A percentile compares a stretch with the other conserved stretches of the same genome.
Conservation (phyloP, 2,797 vertebrate species). For the Allobates femoralis region DNA sequence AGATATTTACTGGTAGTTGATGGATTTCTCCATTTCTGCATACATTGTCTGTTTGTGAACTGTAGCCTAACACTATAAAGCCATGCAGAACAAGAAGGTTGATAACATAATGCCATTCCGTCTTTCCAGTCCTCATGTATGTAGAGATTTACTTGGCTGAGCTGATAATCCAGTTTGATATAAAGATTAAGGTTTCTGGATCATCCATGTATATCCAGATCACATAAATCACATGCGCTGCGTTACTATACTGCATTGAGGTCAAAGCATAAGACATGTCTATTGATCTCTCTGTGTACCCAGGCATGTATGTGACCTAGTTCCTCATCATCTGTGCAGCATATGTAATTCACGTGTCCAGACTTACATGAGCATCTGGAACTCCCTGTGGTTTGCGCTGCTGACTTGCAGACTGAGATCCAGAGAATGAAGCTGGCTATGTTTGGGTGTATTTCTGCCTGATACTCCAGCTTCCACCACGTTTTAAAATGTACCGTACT, state of each 20-base stretch:
- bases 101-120: not conserved
- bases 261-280: not conserved
- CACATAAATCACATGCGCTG: not conserved
- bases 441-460: not conserved
- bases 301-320: slow-evolving; percentile 4
- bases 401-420: not conserved
- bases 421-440: not conserved
- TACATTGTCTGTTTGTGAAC: no score
- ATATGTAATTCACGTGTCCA: not conserved
- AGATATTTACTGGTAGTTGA: no score
- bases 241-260: not conserved
- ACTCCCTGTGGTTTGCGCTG: not conserved
- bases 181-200: not conserved
- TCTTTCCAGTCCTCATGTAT: not conserved
- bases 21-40: no score
- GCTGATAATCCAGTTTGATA: slow-evolving; percentile 22
- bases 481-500: not conserved
- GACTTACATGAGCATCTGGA: slow-evolving; percentile 9
- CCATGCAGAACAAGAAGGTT: not conserved
- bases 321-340: not conserved
- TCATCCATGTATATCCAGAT: slow-evolving; percentile 16
- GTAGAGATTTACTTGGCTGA: not conserved
- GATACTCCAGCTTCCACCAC: not conserved
- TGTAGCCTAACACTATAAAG: no score
- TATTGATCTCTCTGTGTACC: not conserved